Evolutionary conservation across 2,797 vertebrate species (phyloP), one percentile per base, ranked within the genome.

Genomic region (Mormyrops attenuatus): DNA sequence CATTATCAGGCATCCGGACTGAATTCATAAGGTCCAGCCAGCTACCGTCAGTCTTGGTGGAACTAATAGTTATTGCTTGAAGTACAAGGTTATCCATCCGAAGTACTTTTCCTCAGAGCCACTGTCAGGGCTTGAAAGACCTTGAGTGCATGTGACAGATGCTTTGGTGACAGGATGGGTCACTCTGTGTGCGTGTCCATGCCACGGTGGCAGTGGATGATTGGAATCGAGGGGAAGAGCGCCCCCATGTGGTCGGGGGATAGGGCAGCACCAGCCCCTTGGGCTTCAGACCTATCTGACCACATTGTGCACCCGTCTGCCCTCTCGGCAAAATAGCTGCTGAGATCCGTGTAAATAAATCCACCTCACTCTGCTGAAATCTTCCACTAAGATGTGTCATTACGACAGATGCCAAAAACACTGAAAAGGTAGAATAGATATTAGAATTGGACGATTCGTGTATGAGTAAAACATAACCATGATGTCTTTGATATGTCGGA

Each of bases 391-490:
- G 96, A 96, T 93, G 95, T 93, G 95, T 93, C 93, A 95, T 94
- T 92, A 96, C 94, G 94, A 96, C 90, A 94, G 94, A 88, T 93
- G 90, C 90, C 85, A 91, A 92, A 94, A 97, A 96, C 95, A 97
- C 95, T 95, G 95, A 97, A 95, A 94, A 95, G 95, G 95, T 97
- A 96, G 97, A 97, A 98, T 97, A 98, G 99, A 98, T 98, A 98
- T 92, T 93, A 96, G 95, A 96, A 98, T 98, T 97, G 97, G 97
- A 98, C 98, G 95, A 95, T 66, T 66, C n/a, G 17, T 60, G 57
- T 88, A 91, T 95, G 91, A 95, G 95, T 96, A 94, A 95, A 96
- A 97, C 94, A 96, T 96, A 95, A 97, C 96, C 96, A 95, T 44
- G 73, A 44, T 73, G 38, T 44, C 95, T 96, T 96, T 84, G 92